Evolutionary conservation across 2,113 vertebrate genomes (phyloP).

Genomic region (Hemiprocne comata): DNA sequence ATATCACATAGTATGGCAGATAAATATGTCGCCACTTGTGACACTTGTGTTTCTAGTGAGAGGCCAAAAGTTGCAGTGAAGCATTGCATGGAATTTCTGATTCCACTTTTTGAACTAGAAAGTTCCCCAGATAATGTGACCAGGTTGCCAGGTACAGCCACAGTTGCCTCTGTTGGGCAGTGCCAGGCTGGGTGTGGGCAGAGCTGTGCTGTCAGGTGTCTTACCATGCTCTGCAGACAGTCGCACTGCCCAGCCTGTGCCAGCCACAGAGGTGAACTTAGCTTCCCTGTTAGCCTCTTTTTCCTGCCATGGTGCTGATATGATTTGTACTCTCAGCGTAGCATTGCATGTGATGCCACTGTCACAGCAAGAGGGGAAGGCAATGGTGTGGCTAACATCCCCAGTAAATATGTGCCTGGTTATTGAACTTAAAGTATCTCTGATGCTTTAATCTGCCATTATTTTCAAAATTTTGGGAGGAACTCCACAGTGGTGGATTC

Average conservation of each 20-base stretch:
- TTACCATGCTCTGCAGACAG: background rate
- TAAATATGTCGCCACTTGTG: background rate
- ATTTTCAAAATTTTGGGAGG: background rate
- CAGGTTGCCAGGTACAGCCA: background rate
- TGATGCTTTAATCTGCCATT: background rate
- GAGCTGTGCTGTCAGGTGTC: background rate
- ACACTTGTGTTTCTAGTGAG: background rate
- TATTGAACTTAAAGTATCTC: background rate
- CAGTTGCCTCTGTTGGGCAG: accelerated
- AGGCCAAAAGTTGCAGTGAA: background rate
- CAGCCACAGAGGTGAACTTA: background rate
- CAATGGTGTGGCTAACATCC: background rate
- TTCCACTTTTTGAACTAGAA: background rate
- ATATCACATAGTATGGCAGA: background rate
- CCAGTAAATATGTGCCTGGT: background rate
- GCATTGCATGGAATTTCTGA: background rate
- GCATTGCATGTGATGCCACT: background rate
- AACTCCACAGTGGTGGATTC: background rate
- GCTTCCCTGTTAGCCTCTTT: background rate
- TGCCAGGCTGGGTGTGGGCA: background rate
- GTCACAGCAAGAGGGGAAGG: background rate
- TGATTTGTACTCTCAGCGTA: background rate
- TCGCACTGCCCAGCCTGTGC: background rate
- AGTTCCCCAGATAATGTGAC: background rate
- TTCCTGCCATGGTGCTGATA: background rate